A percentile compares a stretch with the other conserved stretches of the same genome.
phyloP scores from a whole-genome alignment of 2,797 vertebrate species.

The Florisuga fusca region DNA sequence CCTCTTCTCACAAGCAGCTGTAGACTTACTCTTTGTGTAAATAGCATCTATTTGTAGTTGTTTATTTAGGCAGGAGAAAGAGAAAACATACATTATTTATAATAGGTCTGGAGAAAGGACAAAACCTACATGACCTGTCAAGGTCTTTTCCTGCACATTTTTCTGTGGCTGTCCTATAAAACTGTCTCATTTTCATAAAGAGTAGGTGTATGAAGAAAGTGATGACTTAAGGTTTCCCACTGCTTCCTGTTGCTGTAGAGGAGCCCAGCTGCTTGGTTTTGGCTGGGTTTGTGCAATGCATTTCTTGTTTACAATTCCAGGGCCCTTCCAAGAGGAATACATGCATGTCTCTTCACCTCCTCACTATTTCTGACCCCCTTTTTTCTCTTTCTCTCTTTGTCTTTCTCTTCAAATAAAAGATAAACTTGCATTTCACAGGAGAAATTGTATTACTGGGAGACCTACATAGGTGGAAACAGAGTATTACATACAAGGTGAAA shows the following conservation, averaged over 20 bases:
- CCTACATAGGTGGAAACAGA: fast-evolving
- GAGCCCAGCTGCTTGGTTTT: background rate
- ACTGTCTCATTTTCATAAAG: background rate
- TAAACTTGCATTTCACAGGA: too few relatives aligned
- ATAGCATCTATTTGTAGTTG: background rate
- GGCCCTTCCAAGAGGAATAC: too few relatives aligned
- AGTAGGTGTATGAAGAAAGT: background rate
- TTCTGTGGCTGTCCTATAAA: background rate
- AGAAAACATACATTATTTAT: background rate
- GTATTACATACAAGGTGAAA: background rate
- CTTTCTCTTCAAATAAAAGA: too few relatives aligned
- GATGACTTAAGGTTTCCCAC: background rate
- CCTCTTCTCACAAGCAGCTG: background rate
- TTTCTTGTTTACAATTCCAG: background rate
- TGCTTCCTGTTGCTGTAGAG: background rate
- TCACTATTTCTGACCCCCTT: background rate
- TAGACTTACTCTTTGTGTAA: background rate
- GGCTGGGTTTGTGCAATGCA: background rate
- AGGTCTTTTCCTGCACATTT: background rate
- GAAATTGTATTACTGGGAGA: background rate
- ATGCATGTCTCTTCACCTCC: too few relatives aligned
- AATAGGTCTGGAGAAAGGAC: background rate
- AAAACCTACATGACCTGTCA: background rate
- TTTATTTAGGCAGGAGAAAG: background rate
- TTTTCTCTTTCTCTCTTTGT: too few relatives aligned